Conservation (phyloP, 2,113 vertebrate species). For the Strigops habroptila region DNA sequence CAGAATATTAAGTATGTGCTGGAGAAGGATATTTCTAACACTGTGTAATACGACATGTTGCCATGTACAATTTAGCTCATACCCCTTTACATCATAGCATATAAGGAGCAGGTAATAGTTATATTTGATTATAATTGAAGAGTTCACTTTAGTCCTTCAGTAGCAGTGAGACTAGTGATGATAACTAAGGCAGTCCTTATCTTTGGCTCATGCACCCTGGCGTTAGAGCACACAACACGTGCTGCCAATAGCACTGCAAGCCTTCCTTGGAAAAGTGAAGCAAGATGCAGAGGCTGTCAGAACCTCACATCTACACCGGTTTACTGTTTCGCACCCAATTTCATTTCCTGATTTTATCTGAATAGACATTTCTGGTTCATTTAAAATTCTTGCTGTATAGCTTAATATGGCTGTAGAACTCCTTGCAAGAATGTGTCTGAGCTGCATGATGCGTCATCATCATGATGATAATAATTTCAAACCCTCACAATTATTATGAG, state of each 20-base stretch:
- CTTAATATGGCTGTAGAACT: background rate
- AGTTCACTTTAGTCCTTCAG: background rate
- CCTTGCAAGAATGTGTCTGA: background rate
- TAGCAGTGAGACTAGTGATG: background rate
- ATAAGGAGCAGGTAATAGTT: background rate
- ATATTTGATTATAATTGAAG: background rate
- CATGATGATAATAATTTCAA: background rate
- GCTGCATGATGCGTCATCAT: background rate
- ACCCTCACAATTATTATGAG: background rate
- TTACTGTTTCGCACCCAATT: background rate
- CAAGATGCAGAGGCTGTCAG: background rate
- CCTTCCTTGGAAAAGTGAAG: background rate
- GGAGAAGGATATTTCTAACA: background rate
- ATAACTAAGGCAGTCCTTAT: background rate
- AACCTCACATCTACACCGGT: background rate
- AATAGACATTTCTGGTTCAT: background rate
- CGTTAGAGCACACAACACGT: rapidly evolving
- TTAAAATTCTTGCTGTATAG: background rate
- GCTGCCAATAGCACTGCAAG: background rate
- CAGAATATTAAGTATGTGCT: background rate
- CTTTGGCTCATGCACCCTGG: background rate
- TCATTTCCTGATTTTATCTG: background rate
- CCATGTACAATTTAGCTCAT: background rate
- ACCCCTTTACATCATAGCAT: background rate
- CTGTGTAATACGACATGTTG: background rate